Percentiles rank a stretch among this genome's conserved stretches.
Evolutionary conservation across 2,113 vertebrate species (phyloP).

Genomic region (Charadrius vociferus): DNA sequence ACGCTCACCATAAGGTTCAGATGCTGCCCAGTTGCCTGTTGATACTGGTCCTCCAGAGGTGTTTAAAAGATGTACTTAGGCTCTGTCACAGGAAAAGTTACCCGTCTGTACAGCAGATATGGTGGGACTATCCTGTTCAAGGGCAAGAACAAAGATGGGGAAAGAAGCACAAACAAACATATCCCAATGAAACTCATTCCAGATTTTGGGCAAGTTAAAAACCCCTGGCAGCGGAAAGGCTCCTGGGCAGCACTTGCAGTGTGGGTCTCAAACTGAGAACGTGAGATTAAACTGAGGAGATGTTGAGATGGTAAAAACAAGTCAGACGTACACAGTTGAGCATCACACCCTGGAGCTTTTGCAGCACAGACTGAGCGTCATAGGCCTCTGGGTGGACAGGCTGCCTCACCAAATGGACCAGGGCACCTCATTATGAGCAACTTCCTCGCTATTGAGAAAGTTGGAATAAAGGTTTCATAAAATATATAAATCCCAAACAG

Average conservation of each 20-base stretch:
- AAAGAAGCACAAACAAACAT: not conserved
- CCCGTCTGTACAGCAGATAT: not conserved
- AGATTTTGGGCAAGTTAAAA: not conserved
- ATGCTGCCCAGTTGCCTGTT: not conserved
- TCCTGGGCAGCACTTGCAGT: not conserved
- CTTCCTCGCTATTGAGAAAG: not conserved
- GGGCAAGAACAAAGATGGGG: not conserved
- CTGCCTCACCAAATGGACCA: not conserved
- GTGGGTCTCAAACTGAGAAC: not conserved
- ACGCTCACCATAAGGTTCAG: not conserved
- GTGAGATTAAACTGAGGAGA: not conserved
- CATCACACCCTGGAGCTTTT: not conserved
- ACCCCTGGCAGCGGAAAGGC: not conserved
- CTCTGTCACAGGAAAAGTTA: not conserved
- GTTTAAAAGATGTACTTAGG: not conserved
- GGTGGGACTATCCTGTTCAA: not conserved
- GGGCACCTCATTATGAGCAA: not conserved
- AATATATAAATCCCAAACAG: not conserved
- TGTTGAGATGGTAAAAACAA: not conserved
- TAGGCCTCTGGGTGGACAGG: not conserved
- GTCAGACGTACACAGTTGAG: not conserved
- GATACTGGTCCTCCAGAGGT: not conserved
- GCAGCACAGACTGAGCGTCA: not conserved
- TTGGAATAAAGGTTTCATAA: not conserved
- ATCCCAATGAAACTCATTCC: not conserved